Evolutionary conservation across 2,888 invertebrate species (phyloP), one percentile per base, ranked within the genome.

Genomic region (Cataglyphis albicans): DNA sequence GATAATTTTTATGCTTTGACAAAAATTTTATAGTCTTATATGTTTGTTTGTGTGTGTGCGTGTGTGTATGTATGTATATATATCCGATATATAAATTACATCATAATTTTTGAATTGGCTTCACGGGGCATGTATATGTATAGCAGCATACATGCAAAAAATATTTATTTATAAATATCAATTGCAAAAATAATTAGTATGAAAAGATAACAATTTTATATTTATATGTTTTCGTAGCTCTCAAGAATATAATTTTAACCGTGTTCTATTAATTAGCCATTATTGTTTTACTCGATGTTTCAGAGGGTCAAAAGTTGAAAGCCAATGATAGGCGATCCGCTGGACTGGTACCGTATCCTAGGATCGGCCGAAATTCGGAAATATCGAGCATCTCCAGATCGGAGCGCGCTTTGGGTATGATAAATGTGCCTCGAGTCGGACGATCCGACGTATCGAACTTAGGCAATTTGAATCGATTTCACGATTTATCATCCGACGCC

Each of bases 311-410:
- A 52, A 90, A 90, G 59, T 57, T 91, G 12, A 91, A 89, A 74
- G 75, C 83, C 38, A 90, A 90, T 61, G 89, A 90, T 68, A 92
- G 92, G 80, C 89, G 93, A 59, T 88, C 91, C 3, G 74, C 88
- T 21, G 93, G 93, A 9, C 68, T 94, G 64, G 86, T 93, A 59
- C 85, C 92, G 18, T 90, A 91, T 32, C 93, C 94, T 1, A 92
- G 93, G 75, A 88, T 92, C 44, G 94, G 94, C 38, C 89, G 93
- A 81, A 91, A 90, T 67, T 83, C 87, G 55, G 92, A 89, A 6
- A 85, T 89, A 86, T 74, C 86, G 10, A 89, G 87, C 72, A 90
- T 88, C 64, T 85, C 89, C 12, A 89, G 91, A 52, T 64, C 84
- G n/a, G 89, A 88, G n/a, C 91, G 92, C 41, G 86, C 89, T 65